Evolutionary conservation across 2,113 vertebrate species (phyloP), one percentile per base, ranked within the genome.

Genomic region (Pleuronectes platessa): DNA sequence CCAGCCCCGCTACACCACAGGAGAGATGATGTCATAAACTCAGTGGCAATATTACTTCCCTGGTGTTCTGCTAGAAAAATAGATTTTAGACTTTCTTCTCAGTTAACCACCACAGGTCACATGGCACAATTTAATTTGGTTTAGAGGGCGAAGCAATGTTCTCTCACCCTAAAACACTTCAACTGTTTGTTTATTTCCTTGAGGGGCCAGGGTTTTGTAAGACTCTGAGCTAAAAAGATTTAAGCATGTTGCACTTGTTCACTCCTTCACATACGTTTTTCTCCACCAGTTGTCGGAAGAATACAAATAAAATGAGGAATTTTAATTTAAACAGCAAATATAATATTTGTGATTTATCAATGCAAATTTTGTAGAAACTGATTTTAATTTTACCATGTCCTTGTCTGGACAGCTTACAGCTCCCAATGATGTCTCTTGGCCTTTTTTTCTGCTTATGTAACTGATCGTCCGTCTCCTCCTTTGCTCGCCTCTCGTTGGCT

Each of bases 401-500:
- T 21, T n/a, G 1, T 10, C 51, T n/a, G 5, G 5, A 21, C 51
- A 21, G 51, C 51, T 54, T 20, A 17, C 51, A 54, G 51, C 20
- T 54, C 51, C 51, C 10, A 54, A n/a, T 59, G 53, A 64, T 73
- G 65, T 27, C 62, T 68, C 27, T 65, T 77, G 63, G 53, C 75
- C 68, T 53, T 53, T 23, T 31, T 24, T 24, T 24, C 21, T 45
- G 18, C 13, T 88, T 66, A 71, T 85, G 60, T 79, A 74, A 79
- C 68, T 62, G 51, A 79, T 67, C 35, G 61, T 68, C 20, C 42
- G 40, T 62, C 8, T 40, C 61, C 12, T 18, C 64, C 64, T 37
- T 23, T 74, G 35, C 69, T 71, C 59, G 27, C 49, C 24, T 80
- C 68, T 83, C 61, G 83, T 83, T 86, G 85, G 82, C 58, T 4